Conservation (phyloP, 2,888 invertebrate genomes). For the Toxonevra muliebris region DNA sequence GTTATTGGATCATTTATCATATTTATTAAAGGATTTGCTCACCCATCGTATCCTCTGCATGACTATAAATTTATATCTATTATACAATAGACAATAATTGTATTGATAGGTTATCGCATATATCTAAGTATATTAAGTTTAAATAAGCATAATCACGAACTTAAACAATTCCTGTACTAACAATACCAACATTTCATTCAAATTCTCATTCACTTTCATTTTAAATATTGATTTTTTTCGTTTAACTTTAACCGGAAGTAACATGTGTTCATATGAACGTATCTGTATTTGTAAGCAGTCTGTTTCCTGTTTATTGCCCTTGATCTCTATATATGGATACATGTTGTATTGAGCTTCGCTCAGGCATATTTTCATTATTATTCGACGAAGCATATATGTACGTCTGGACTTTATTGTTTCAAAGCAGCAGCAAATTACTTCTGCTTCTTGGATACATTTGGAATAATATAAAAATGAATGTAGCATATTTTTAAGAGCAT, state of each 20-base stretch:
- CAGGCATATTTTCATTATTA: conserved; percentile 41
- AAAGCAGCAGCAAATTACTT: conserved; percentile 23
- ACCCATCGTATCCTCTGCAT: no score
- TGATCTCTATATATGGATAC: conserved; percentile 51
- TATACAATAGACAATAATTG: no score
- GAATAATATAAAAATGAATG: conserved; percentile 28
- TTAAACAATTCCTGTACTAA: background rate
- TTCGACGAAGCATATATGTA: background rate
- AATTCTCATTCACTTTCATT: no score
- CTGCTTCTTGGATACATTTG: conserved; percentile 22
- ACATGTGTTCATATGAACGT: conserved; percentile 9
- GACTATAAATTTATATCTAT: no score
- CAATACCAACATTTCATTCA: background rate
- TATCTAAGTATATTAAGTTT: no score
- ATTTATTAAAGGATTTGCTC: no score
- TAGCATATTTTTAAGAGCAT: conserved; percentile 34
- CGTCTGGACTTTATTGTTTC: conserved; percentile 23
- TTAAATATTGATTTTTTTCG: conserved; percentile 19
- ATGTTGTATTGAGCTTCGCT: conserved; percentile 47
- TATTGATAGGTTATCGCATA: no score
- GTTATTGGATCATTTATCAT: no score
- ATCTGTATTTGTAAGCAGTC: background rate
- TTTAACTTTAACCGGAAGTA: conserved; percentile 18
- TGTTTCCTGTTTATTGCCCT: conserved; percentile 10
- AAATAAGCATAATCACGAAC: no score